phyloP scores from a whole-genome alignment of 2,888 invertebrate genomes.

The Ypsolopha sequella region DNA sequence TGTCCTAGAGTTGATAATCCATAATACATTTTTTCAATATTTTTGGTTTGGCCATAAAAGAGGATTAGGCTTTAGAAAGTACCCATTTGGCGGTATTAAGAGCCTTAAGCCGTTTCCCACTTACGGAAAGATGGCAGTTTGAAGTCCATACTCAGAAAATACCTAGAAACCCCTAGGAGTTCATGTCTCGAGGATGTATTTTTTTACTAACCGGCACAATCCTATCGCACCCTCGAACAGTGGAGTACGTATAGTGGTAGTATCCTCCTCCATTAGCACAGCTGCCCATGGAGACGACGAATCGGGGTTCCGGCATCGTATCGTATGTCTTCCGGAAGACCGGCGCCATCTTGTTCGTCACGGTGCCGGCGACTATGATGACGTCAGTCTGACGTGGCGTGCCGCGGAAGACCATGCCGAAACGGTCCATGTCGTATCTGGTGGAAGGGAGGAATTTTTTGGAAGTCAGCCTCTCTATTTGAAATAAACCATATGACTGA shows the following conservation, averaged over 20 bases:
- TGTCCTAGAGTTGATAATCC: too few relatives aligned
- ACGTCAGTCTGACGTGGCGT: constrained; percentile 97
- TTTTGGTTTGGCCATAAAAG: too few relatives aligned
- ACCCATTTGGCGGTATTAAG: too few relatives aligned
- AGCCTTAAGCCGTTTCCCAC: too few relatives aligned
- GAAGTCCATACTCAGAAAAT: too few relatives aligned
- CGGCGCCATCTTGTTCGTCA: constrained; percentile 99
- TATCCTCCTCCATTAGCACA: constrained; percentile 99
- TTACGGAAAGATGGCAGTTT: too few relatives aligned
- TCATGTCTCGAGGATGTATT: too few relatives aligned
- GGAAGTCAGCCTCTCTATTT: background rate
- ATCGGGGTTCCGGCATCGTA: constrained; percentile 96
- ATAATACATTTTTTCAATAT: too few relatives aligned
- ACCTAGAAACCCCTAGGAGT: too few relatives aligned
- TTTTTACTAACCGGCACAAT: constrained; percentile 43
- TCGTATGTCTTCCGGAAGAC: constrained; percentile 95
- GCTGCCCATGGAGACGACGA: constrained; percentile 99
- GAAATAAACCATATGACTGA: background rate
- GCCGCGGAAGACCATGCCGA: constrained; percentile 96
- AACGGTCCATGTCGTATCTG: constrained; percentile 96
- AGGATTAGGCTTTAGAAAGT: too few relatives aligned
- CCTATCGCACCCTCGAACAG: constrained; percentile 74
- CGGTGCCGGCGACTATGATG: constrained; percentile 97
- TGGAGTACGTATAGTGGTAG: constrained; percentile 98
- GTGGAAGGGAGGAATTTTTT: constrained; percentile 1